A percentile compares a stretch with the other conserved stretches of the same genome.
Conservation (phyloP, 2,888 invertebrate genomes). For the Rotaria macrura region DNA sequence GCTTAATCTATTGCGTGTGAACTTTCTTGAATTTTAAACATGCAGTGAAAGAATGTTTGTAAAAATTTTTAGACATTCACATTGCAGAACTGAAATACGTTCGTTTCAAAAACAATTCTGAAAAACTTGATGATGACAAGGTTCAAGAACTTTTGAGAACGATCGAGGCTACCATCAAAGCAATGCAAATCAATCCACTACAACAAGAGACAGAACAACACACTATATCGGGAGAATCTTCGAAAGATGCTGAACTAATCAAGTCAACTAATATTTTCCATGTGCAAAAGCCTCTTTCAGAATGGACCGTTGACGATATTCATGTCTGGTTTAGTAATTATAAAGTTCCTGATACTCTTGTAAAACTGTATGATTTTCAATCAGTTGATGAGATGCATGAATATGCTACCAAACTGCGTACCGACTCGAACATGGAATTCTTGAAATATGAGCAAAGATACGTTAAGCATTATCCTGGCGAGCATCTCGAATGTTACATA, state of each 20-base stretch:
- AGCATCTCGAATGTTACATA: background rate
- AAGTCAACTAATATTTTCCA: background rate
- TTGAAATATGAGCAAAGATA: background rate
- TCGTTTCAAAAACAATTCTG: background rate
- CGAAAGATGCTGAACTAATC: background rate
- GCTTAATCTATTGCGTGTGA: no score
- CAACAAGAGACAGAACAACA: no score
- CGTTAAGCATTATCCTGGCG: background rate
- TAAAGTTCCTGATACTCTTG: background rate
- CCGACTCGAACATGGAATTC: background rate
- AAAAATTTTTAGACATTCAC: background rate
- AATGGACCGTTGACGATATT: background rate
- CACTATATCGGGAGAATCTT: background rate
- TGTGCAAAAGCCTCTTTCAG: background rate
- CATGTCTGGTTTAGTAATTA: background rate
- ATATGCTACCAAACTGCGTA: background rate
- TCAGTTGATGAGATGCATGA: background rate
- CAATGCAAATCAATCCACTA: background rate
- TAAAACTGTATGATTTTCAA: background rate
- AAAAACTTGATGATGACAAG: background rate
- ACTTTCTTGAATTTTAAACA: no score
- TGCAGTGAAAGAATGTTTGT: background rate
- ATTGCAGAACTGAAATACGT: background rate
- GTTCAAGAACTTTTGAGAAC: background rate
- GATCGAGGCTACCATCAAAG: background rate